Evolutionary conservation across 2,888 invertebrate species (phyloP), one percentile per base, ranked within the genome.

Genomic region (Theretra japonica): DNA sequence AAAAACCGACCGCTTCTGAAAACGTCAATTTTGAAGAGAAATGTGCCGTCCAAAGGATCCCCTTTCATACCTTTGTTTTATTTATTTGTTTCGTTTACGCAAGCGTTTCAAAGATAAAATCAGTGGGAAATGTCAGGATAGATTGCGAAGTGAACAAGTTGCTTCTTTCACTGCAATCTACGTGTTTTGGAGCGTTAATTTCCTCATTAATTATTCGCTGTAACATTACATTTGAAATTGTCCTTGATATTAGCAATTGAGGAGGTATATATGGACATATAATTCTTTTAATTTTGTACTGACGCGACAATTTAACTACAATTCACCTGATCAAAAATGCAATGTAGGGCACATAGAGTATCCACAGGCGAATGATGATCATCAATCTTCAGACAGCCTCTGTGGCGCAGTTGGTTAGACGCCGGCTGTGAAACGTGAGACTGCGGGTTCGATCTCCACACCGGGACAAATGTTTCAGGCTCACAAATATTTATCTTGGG

Each of bases 1-100:
- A 94, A 94, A 94, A 94, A 94, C 92, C 92, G 86, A 90, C 93
- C 88, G 92, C 87, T 93, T 90, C 91, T 90, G 92, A 93, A 94
- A 93, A 93, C 90, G 94, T 92, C 94, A 94, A 92, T 94, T 94
- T 88, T 88, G 90, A 93, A 93, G 93, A 94, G 92, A 93, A 92
- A 94, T 93, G 93, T 93, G 90, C 91, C 94, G 90, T 91, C 89
- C 90, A 88, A 87, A 86, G 86, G 86, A 92, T 92, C 90, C 88
- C 89, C 87, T 91, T 91, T 91, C 91, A 90, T 93, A 91, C 90
- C 80, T 87, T 85, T 86, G 84, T 86, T 85, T 82, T 78, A 81
- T 86, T 86, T 93, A 89, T 92, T 91, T 92, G 88, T 90, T 90
- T 87, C 83, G 83, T 88, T 91, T 87, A 83, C 88, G 82, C 81